Evolutionary conservation across 2,113 vertebrate genomes (phyloP).

Genomic region (Scolopax mira): DNA sequence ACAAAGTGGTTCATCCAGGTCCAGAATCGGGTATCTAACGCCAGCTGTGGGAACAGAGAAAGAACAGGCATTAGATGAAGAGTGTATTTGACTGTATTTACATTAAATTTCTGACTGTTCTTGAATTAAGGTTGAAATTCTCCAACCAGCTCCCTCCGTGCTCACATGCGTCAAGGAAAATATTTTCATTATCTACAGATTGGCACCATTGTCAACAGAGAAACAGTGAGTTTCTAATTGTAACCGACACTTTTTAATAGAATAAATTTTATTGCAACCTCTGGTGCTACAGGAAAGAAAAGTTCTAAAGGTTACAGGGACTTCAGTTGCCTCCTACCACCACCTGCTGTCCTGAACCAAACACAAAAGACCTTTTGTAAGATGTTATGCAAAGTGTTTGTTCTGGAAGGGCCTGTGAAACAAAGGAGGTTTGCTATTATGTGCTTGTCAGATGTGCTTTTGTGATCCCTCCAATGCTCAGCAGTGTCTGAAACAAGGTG

Average conservation of each 20-base stretch:
- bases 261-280: neutral
- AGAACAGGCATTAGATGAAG: neutral
- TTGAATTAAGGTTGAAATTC: neutral
- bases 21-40: slow-evolving; percentile 95
- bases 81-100: fast-evolving
- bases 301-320: neutral
- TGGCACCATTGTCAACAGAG: neutral
- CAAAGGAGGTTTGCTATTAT: neutral
- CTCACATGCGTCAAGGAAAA: neutral
- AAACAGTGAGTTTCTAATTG: neutral
- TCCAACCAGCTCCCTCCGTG: neutral
- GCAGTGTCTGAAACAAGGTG: neutral
- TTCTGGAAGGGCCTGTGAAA: neutral
- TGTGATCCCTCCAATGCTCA: neutral
- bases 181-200: neutral
- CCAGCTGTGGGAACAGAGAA: slow-evolving; percentile 77
- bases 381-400: neutral
- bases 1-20: slow-evolving; percentile 99
- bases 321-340: slow-evolving; percentile 9
- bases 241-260: neutral
- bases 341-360: slow-evolving; percentile 26
- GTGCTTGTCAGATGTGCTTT: neutral
- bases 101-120: neutral
- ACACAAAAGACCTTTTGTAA: slow-evolving; percentile 8
- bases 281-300: neutral